phyloP scores from a whole-genome alignment of 1,140 invertebrate species.

The Leptopilina clavipes region DNA sequence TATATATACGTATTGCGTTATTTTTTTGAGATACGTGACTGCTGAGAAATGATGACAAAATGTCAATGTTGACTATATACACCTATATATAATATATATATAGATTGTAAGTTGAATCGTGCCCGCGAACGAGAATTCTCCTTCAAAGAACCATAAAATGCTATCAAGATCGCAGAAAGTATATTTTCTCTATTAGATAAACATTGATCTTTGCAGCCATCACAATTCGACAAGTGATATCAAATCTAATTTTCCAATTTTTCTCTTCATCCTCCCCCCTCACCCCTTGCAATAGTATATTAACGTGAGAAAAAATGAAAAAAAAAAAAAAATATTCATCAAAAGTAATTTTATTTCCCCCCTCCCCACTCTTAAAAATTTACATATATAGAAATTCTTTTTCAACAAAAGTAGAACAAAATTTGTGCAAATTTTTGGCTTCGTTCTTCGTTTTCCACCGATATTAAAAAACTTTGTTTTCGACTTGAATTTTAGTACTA shows the following conservation, averaged over 20 bases:
- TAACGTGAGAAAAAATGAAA: no score
- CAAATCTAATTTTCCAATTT: conserved; percentile 14
- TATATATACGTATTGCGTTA: background rate
- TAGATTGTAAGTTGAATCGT: background rate
- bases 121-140: background rate
- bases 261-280: no score
- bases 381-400: no score
- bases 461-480: conserved; percentile 17
- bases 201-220: background rate
- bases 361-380: no score
- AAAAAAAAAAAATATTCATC: no score
- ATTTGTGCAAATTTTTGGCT: conserved; percentile 8
- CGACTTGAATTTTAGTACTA: background rate
- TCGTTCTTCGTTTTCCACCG: background rate
- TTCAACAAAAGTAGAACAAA: background rate
- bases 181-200: conserved; percentile 25
- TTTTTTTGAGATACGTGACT: conserved; percentile 27
- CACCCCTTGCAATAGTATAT: no score
- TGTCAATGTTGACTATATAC: background rate
- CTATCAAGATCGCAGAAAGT: background rate
- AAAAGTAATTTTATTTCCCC: no score
- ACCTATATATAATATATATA: no score
- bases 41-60: conserved; percentile 8
- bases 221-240: background rate
- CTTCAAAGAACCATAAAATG: background rate